Conservation (phyloP, 2,797 vertebrate genomes). For the Lindbergichthys nudifrons region DNA sequence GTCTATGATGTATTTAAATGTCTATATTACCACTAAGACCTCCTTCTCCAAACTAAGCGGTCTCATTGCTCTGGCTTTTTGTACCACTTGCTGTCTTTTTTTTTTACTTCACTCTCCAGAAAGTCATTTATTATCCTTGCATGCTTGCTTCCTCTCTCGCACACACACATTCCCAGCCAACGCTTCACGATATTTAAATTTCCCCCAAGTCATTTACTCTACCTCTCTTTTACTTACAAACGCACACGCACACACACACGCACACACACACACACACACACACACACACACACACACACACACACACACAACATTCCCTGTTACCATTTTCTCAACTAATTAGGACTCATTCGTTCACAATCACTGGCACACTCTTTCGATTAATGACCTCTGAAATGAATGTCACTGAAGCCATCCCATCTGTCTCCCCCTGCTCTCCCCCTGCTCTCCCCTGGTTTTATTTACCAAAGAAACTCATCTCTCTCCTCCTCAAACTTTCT, state of each 20-base stretch:
- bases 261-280: constrained; percentile 5
- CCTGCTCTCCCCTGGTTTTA: constrained; percentile 1
- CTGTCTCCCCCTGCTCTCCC: constrained; percentile 7
- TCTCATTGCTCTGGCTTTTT: constrained; percentile 25
- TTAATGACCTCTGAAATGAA: constrained; percentile 51
- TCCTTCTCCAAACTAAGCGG: no score
- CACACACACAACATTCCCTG: constrained; percentile 1
- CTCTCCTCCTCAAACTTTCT: constrained; percentile 11
- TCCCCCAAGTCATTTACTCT: constrained; percentile 30
- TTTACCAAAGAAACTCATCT: constrained; percentile 10
- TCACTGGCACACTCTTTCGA: background rate
- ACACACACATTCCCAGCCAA: constrained; percentile 6
- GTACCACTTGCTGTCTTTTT: background rate
- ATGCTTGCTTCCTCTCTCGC: background rate
- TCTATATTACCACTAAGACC: constrained; percentile 4
- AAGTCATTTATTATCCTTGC: constrained; percentile 34
- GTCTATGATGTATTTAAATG: constrained; percentile 25
- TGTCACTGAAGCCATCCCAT: constrained; percentile 31
- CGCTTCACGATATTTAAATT: constrained; percentile 22
- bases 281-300: constrained; percentile 7
- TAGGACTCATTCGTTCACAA: constrained; percentile 6
- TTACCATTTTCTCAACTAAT: background rate
- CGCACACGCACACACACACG: no score
- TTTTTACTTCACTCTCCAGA: background rate
- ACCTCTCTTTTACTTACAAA: background rate